Percentiles rank a stretch among this genome's conserved stretches.
Conservation (phyloP, 2,888 invertebrate species). For the Lomographa bimaculata region DNA sequence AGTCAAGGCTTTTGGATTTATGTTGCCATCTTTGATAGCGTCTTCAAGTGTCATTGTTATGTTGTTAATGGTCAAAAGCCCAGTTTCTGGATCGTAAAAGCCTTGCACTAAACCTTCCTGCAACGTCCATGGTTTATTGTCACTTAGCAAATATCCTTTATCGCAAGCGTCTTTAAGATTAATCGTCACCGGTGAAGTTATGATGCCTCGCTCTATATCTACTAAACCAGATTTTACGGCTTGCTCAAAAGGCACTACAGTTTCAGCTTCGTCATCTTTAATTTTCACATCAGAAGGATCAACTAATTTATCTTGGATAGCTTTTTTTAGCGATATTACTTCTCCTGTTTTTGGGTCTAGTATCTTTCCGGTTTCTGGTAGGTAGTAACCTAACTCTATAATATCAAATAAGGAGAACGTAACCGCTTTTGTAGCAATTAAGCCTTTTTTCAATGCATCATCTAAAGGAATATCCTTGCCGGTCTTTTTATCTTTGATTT, state of each 20-base stretch:
- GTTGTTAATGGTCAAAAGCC: constrained; percentile 88
- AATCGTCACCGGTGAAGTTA: constrained; percentile 86
- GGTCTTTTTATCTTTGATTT: constrained; percentile 88
- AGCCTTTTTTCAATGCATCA: constrained; percentile 86
- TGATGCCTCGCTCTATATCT: constrained; percentile 87
- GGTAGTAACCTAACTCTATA: constrained; percentile 90
- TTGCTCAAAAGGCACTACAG: constrained; percentile 86
- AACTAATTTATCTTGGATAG: constrained; percentile 88
- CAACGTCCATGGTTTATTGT: constrained; percentile 90
- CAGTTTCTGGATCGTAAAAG: constrained; percentile 89
- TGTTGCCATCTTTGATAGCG: constrained; percentile 88
- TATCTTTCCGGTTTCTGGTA: constrained; percentile 88
- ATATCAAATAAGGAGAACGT: constrained; percentile 89
- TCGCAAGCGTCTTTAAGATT: constrained; percentile 91
- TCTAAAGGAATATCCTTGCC: constrained; percentile 88
- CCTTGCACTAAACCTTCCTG: constrained; percentile 93
- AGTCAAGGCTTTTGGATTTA: constrained; percentile 90
- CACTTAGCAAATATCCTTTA: constrained; percentile 91
- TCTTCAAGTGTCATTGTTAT: constrained; percentile 88
- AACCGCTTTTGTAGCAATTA: constrained; percentile 88
- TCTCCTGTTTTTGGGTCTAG: constrained; percentile 90
- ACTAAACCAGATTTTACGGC: constrained; percentile 88
- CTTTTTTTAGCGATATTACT: constrained; percentile 89
- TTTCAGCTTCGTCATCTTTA: constrained; percentile 88
- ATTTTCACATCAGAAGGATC: constrained; percentile 89